phyloP scores from a whole-genome alignment of 2,888 invertebrate species.

The Tanypteryx hageni region DNA sequence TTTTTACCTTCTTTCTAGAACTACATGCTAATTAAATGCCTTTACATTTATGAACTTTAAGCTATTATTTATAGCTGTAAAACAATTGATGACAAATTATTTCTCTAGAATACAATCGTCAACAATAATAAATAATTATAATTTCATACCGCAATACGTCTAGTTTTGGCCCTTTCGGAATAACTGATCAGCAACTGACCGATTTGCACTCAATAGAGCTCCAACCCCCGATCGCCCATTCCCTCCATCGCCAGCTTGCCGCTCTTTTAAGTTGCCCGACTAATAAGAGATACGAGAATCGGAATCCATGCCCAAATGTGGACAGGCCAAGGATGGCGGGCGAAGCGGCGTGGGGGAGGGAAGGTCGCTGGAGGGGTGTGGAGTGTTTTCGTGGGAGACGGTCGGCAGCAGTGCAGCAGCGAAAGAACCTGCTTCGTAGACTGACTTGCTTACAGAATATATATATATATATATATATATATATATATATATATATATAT shows the following conservation, averaged over 20 bases:
- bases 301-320: conserved; percentile 61
- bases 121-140: too few relatives aligned
- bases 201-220: background rate
- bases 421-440: conserved; percentile 24
- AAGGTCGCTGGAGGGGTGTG: background rate
- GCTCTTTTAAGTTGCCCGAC: conserved; percentile 33
- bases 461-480: too few relatives aligned
- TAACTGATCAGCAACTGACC: background rate
- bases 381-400: background rate
- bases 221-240: background rate
- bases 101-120: too few relatives aligned
- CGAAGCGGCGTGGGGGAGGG: background rate
- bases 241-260: background rate
- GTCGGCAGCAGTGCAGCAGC: background rate
- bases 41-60: too few relatives aligned
- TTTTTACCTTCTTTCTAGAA: too few relatives aligned
- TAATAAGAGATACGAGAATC: conserved; percentile 30
- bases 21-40: too few relatives aligned
- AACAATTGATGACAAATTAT: too few relatives aligned
- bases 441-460: background rate
- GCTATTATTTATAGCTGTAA: too few relatives aligned
- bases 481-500: too few relatives aligned
- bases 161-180: background rate
- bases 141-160: too few relatives aligned
- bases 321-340: conserved; percentile 58